phyloP scores from a whole-genome alignment of 2,113 vertebrate genomes.

The Petrocephalus microphthalmus region DNA sequence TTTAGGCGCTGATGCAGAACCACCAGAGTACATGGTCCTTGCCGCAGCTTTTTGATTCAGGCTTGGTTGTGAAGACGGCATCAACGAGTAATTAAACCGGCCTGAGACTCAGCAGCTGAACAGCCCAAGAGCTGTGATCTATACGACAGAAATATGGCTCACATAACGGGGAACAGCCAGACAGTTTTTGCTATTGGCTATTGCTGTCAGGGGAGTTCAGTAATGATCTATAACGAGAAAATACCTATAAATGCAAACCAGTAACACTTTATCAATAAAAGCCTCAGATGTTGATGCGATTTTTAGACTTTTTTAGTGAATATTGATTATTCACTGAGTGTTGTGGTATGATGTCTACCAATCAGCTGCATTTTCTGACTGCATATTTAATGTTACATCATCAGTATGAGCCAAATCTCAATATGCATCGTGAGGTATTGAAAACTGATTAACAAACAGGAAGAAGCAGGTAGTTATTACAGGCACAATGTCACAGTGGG shows the following conservation, averaged over 20 bases:
- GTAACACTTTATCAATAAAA: background rate
- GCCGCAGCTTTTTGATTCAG: background rate
- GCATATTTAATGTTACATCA: background rate
- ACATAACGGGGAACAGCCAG: constrained; percentile 15
- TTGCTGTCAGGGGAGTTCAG: constrained; percentile 27
- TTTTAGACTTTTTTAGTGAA: too few species aligned
- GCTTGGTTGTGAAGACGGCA: background rate
- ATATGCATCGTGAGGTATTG: background rate
- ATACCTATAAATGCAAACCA: background rate
- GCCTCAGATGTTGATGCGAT: background rate
- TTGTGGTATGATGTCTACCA: background rate
- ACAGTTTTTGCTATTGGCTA: constrained; percentile 15
- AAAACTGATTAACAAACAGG: too few species aligned
- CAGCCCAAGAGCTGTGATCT: background rate
- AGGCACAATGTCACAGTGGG: too few species aligned
- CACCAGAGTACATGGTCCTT: background rate
- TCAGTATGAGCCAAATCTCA: background rate
- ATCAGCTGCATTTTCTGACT: background rate
- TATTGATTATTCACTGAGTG: background rate
- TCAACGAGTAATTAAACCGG: background rate
- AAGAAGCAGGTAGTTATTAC: too few species aligned
- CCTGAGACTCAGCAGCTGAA: background rate
- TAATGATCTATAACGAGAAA: background rate
- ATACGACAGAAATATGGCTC: constrained; percentile 18
- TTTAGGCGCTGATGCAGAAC: background rate